Base-by-base conservation (phyloP, 2,888 invertebrate genomes). In the Neocrepidodera transversa region DNA sequence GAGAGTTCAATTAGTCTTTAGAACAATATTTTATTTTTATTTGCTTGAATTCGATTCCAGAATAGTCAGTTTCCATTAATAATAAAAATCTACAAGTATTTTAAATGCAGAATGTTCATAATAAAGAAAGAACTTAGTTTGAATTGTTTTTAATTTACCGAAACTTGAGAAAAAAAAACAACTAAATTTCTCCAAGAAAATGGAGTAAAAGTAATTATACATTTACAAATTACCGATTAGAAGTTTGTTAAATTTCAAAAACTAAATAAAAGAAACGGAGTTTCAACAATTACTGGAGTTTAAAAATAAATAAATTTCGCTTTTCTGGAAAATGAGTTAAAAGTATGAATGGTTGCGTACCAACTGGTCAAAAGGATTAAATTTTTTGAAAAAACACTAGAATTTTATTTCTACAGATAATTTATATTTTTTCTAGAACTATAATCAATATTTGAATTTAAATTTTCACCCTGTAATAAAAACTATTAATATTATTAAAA, bases 221-320 rank as follows among this genome's bases (percentile, higher is more conserved):
- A 45, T 45, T 47, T 30, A 10, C 42, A 42, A 20, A 18, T 20
- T 42, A 42, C 18, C 20, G 42, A 42, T 20, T 18, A 42, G 20
- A 42, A 42, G 42, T 42, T 42, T 42, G 42, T 6, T 18, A 42
- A 42, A 42, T 42, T 42, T 42, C 7, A 23, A 20, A 23, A 42
- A 42, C 42, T 42, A 42, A 42, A 42, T 42, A 42, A 42, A 42
- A 42, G 42, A 42, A 42, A 23, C 42, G 18, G n/a, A 42, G 20
- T 42, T 18, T 13, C 42, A 42, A 42, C 42, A 23, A 42, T 42
- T 42, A 13, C 42, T 42, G 42, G 20, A 42, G 42, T 20, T 42
- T 42, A 42, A 42, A 42, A 42, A 42, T 42, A 42, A 42, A 42
- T 42, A 18, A 11, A 42, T 42, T 42, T 42, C 42, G 18, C 20